These are phyloP conservation scores for Sylvicola fuscatus DNA, from an alignment of 2,888 invertebrate genomes.

Conservation along the genomic window DNA sequence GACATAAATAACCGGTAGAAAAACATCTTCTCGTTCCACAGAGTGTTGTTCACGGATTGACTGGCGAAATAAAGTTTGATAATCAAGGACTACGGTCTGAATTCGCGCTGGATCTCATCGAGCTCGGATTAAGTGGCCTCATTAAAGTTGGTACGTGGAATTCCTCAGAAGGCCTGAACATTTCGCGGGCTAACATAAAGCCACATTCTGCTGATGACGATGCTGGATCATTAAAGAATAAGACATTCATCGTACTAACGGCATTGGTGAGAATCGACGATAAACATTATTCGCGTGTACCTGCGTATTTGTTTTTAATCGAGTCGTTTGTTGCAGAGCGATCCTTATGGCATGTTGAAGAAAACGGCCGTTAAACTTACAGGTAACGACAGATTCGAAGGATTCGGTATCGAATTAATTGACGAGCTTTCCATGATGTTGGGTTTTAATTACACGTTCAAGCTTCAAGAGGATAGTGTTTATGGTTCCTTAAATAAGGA, in stretches of 20 bases:
- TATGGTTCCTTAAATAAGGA: constrained; percentile 42
- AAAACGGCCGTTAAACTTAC: constrained; percentile 39
- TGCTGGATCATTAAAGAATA: constrained; percentile 33
- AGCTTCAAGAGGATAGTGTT: constrained; percentile 50
- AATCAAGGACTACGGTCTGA: constrained; percentile 52
- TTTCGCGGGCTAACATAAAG: constrained; percentile 15
- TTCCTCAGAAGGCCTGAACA: constrained; percentile 33
- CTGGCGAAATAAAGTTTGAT: constrained; percentile 60
- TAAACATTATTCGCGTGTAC: neutral
- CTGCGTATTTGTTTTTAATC: neutral
- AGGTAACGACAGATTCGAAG: constrained; percentile 71
- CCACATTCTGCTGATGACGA: constrained; percentile 27
- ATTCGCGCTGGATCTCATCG: constrained; percentile 44
- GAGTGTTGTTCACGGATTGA: constrained; percentile 42
- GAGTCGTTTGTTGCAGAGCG: constrained; percentile 39
- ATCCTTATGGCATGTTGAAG: constrained; percentile 76
- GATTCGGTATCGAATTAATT: constrained; percentile 75
- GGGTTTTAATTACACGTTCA: constrained; percentile 66
- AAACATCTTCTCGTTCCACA: constrained; percentile 24
- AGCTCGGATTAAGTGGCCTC: constrained; percentile 39
- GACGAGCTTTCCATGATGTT: constrained; percentile 54
- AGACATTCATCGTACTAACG: constrained; percentile 49
- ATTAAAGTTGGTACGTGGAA: constrained; percentile 50
- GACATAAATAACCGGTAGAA: neutral
- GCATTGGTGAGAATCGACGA: constrained; percentile 41